phyloP scores from a whole-genome alignment of 23 tunicate genomes.

The Halocynthia roretzi region DNA sequence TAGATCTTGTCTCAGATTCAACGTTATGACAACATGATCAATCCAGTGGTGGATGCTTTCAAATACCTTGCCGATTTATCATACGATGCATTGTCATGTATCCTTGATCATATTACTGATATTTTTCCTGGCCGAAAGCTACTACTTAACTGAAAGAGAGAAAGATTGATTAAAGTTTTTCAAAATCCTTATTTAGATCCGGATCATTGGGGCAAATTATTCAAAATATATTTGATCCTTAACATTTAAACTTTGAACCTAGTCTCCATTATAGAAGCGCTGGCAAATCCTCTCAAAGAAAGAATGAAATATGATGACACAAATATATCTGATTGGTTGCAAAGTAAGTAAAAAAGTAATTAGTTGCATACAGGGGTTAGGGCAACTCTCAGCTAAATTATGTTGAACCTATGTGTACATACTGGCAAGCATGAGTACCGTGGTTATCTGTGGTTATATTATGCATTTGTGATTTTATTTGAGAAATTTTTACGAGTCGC shows the following conservation, averaged over 20 bases:
- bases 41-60: slow-evolving; percentile 94
- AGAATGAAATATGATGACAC: slow-evolving; percentile 98
- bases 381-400: too few relatives aligned
- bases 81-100: slow-evolving; percentile 86
- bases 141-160: too few relatives aligned
- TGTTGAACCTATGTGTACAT: too few relatives aligned
- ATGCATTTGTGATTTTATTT: too few relatives aligned
- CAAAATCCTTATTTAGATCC: too few relatives aligned
- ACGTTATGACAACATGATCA: slow-evolving; percentile 94
- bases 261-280: slow-evolving; percentile 96
- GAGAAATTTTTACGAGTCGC: too few relatives aligned
- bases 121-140: background rate
- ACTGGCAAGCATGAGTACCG: too few relatives aligned
- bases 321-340: slow-evolving; percentile 96
- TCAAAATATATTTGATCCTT: too few relatives aligned
- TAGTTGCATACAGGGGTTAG: background rate
- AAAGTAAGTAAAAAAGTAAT: slow-evolving; percentile 37
- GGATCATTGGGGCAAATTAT: too few relatives aligned
- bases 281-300: slow-evolving; percentile 95
- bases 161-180: too few relatives aligned
- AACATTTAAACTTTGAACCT: too few relatives aligned
- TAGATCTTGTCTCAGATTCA: slow-evolving; percentile 92
- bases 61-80: slow-evolving; percentile 89
- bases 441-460: too few relatives aligned
- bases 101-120: background rate